These are phyloP conservation scores for Campaea margaritaria DNA, from an alignment of 2,888 invertebrate species.

Conservation along the genomic window DNA sequence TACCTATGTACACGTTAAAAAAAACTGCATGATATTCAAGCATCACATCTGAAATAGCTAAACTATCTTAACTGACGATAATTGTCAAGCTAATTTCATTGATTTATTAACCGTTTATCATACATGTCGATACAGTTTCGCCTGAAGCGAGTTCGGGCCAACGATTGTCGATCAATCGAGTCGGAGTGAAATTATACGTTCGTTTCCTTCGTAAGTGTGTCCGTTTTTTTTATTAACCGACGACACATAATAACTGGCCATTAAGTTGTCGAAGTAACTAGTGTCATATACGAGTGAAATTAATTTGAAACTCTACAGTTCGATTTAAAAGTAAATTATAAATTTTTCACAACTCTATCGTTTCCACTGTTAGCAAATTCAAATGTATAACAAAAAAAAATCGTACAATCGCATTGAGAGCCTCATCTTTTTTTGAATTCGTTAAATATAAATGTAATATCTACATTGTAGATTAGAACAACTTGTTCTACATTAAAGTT, in stretches of 20 bases:
- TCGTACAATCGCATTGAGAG: not conserved
- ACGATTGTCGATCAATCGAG: constrained; percentile 63
- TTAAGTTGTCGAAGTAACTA: constrained; percentile 57
- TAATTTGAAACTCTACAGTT: constrained; percentile 57
- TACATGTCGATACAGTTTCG: constrained; percentile 58
- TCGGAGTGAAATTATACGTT: constrained; percentile 71
- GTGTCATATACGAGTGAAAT: constrained; percentile 58
- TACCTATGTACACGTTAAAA: not conserved
- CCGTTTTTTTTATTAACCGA: constrained; percentile 66
- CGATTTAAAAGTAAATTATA: not conserved
- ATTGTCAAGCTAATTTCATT: constrained; percentile 56
- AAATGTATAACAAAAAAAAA: not conserved
- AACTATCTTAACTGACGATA: constrained; percentile 31
- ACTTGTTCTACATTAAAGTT: too few relatives aligned
- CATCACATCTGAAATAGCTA: constrained; percentile 2
- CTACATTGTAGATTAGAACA: too few relatives aligned
- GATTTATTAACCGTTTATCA: constrained; percentile 65
- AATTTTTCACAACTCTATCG: too few relatives aligned
- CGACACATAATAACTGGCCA: constrained; percentile 69
- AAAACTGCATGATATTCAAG: too few relatives aligned
- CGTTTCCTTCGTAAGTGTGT: constrained; percentile 63
- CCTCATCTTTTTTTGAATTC: too few relatives aligned
- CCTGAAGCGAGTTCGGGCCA: constrained; percentile 59
- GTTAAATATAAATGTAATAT: too few relatives aligned
- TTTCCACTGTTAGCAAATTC: not conserved